Base-by-base conservation (phyloP, 2,888 invertebrate genomes). In the Catocala sponsa region DNA sequence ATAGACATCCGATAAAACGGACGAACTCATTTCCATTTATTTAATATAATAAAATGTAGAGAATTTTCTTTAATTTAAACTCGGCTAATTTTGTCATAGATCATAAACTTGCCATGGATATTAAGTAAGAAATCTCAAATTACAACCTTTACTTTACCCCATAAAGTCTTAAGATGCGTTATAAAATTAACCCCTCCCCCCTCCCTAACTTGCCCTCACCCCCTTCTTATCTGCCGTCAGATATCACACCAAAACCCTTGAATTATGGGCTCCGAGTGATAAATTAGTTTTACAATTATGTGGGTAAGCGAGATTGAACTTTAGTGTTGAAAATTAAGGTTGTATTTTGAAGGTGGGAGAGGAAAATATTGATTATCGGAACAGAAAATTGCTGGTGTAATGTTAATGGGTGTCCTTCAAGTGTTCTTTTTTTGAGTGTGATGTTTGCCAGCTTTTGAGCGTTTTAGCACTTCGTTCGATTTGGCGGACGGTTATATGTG, bases 241-340 rank as follows among this genome's bases (percentile, higher is more conserved):
- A 79, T 77, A 81, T 76, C 76, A 82, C 77, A 73, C 67, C 61
- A 54, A 65, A 74, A 65, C 73, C 74, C 70, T 69, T 78, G 72
- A 82, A 75, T 81, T 81, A 83, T 82, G 74, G 72, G 70, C 73
- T 76, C 58, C 61, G 68, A 78, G 76, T 85, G 85, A 85, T 81
- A 82, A 82, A 84, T 84, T 74, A 70, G 68, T 49, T 63, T 47
- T 38, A 62, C 48, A 61, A 59, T 15, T 12, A 2, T 10, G 11
- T 1, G 11, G 5, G 0, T 47, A 38, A 6, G n/a, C 38, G 5
- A 63, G 65, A 54, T 15, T 49, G 25, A 43, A 59, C 63, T 59
- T 55, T 63, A 42, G 5, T 0, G 7, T 6, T 0, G 9, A 0
- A 6, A 0, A 0, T 0, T 67, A 72, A 49, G 52, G 70, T 62